A percentile compares a stretch with the other conserved stretches of the same genome.
Conservation (phyloP, 2,888 invertebrate genomes). For the Pteria penguin region DNA sequence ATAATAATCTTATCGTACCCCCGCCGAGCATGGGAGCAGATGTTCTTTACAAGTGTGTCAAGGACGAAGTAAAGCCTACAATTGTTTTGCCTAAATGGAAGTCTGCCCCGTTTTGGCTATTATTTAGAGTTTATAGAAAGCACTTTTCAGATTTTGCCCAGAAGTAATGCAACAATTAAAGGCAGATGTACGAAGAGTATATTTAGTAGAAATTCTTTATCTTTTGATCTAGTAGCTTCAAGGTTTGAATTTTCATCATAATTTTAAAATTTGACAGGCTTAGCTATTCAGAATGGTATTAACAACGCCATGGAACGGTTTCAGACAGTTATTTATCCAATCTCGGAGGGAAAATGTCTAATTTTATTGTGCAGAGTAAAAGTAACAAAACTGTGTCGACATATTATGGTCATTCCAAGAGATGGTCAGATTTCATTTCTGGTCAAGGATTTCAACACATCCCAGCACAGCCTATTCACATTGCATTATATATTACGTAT, state of each 20-base stretch:
- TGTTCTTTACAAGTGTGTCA: neutral
- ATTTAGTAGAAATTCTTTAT: neutral
- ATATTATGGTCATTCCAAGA: neutral
- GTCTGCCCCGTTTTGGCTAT: neutral
- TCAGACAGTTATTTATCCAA: neutral
- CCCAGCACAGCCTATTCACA: slow-evolving; percentile 30
- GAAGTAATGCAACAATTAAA: neutral
- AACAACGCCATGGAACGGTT: neutral
- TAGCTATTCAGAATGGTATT: neutral
- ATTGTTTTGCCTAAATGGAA: neutral
- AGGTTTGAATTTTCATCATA: neutral
- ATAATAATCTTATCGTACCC: neutral
- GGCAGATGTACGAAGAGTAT: neutral
- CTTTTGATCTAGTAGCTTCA: neutral
- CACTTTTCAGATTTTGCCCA: neutral
- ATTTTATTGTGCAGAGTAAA: neutral
- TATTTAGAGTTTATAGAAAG: neutral
- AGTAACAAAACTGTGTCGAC: neutral
- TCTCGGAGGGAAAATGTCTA: neutral
- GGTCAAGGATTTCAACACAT: slow-evolving; percentile 10
- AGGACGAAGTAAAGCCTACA: neutral
- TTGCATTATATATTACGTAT: slow-evolving; percentile 36
- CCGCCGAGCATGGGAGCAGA: neutral
- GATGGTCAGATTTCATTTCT: neutral
- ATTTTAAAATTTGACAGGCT: neutral